phyloP scores from a whole-genome alignment of 2,113 vertebrate genomes.

The Catharus fuscescens region DNA sequence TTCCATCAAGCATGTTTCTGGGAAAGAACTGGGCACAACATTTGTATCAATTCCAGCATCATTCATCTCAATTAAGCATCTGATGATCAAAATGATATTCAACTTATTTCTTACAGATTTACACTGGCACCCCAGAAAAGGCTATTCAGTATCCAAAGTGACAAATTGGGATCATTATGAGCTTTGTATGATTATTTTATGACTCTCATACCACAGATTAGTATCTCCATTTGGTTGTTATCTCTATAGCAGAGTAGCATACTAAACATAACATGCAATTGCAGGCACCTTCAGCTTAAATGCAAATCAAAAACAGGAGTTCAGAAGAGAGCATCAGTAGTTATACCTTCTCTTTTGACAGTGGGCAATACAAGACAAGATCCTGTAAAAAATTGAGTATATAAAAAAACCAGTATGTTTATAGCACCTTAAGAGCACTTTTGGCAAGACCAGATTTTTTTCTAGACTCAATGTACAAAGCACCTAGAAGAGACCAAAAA shows the following conservation, averaged over 20 bases:
- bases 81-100: background rate
- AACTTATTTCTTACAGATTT: background rate
- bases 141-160: background rate
- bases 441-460: background rate
- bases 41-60: background rate
- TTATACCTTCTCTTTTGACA: background rate
- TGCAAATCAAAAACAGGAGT: background rate
- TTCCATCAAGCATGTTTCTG: background rate
- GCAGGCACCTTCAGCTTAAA: background rate
- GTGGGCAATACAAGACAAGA: background rate
- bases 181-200: background rate
- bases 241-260: background rate
- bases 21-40: background rate
- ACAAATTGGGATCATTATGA: background rate
- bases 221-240: background rate
- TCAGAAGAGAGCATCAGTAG: background rate
- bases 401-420: background rate
- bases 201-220: background rate
- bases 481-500: background rate
- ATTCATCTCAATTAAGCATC: background rate
- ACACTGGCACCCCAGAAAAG: background rate
- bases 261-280: background rate
- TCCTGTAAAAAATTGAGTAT: background rate
- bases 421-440: background rate
- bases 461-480: background rate